Percentiles rank a stretch among this genome's conserved stretches.
Conservation (phyloP, 2,113 vertebrate genomes). For the Pelodiscus sinensis region DNA sequence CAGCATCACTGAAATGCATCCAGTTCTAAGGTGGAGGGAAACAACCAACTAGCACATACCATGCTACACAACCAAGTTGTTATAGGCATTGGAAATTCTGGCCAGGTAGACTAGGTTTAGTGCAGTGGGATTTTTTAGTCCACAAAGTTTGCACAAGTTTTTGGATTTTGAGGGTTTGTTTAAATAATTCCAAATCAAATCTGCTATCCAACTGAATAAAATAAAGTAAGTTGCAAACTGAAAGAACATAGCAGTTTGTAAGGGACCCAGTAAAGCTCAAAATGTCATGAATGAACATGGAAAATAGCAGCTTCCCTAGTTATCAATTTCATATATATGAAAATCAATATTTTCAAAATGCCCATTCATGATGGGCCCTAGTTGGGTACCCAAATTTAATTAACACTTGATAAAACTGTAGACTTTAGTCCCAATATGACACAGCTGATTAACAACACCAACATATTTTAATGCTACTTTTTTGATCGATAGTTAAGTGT, state of each 20-base stretch:
- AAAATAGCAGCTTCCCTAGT: not conserved
- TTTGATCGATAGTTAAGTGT: not conserved
- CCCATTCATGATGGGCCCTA: not conserved
- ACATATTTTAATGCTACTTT: not conserved
- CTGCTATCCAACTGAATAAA: not conserved
- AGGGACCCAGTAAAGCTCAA: not conserved
- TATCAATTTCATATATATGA: too few relatives aligned
- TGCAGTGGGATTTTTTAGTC: not conserved
- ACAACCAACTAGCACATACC: not conserved
- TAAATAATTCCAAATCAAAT: not conserved
- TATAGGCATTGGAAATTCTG: not conserved
- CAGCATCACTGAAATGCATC: not conserved
- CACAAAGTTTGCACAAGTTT: not conserved
- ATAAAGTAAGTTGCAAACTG: not conserved
- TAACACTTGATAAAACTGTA: not conserved
- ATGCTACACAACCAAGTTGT: not conserved
- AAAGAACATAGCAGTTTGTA: not conserved
- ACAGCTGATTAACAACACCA: not conserved
- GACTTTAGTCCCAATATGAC: not conserved
- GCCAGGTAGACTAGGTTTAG: not conserved
- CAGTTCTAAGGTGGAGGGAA: not conserved
- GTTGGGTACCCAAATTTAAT: not conserved
- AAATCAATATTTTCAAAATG: not conserved
- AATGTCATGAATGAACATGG: not conserved
- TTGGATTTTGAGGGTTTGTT: not conserved